phyloP scores from a whole-genome alignment of 2,113 vertebrate genomes.

The Octodon degus region DNA sequence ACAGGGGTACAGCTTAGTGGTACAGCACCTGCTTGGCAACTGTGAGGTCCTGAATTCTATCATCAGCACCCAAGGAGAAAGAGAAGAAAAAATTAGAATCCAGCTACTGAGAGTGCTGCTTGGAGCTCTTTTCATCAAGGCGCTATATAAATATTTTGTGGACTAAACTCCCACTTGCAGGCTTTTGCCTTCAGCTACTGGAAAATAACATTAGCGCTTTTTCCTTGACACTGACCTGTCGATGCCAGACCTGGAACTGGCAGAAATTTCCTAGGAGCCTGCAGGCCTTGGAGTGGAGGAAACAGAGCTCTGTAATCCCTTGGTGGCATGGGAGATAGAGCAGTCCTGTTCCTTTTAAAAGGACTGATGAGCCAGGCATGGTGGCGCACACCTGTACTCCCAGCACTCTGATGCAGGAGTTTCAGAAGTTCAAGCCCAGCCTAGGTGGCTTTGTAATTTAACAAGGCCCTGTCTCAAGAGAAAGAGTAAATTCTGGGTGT shows the following conservation, averaged over 20 bases:
- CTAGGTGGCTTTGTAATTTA: background rate
- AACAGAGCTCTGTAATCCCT: background rate
- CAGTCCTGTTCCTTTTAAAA: background rate
- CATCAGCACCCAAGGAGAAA: background rate
- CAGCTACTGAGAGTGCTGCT: slow-evolving; percentile 10
- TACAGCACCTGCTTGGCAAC: background rate
- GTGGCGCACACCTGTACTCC: background rate
- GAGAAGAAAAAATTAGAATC: background rate
- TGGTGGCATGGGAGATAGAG: background rate
- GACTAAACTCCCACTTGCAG: slow-evolving; percentile 34
- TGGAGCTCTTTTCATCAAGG: slow-evolving; percentile 57
- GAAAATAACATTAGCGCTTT: slow-evolving; percentile 72
- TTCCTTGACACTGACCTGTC: slow-evolving; percentile 61
- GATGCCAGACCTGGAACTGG: slow-evolving; percentile 25
- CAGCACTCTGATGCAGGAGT: background rate
- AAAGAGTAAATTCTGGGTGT: background rate
- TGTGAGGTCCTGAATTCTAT: background rate
- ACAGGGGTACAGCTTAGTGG: background rate
- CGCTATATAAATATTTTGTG: slow-evolving; percentile 57
- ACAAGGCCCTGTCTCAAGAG: background rate
- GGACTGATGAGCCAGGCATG: too few species aligned
- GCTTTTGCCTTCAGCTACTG: slow-evolving; percentile 64
- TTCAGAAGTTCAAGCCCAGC: background rate
- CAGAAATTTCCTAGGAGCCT: slow-evolving; percentile 39
- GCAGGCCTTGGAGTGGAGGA: background rate